Evolutionary conservation across 2,888 invertebrate genomes (phyloP), one percentile per base, ranked within the genome.

Genomic region (Aleiodes testaceus): DNA sequence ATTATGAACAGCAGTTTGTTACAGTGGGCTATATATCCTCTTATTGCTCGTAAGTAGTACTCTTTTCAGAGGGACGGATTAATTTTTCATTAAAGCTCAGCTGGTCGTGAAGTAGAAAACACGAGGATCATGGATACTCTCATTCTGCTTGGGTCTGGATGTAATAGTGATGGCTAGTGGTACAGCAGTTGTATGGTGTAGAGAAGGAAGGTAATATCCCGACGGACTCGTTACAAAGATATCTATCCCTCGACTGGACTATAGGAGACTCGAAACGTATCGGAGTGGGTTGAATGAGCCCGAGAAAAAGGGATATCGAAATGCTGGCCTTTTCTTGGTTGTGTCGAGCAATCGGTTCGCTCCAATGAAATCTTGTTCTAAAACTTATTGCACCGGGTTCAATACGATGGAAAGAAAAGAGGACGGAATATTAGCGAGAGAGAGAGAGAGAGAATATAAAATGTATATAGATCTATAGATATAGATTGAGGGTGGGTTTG

Each of bases 361-460:
- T 81, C 73, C 80, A 77, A 83, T 83, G 80, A 83, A 82, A 83
- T 79, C 80, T 80, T 78, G 77, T 79, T 80, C 77, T 78, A 68
- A 76, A 80, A 80, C 79, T 84, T 83, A 81, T 81, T 80, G 80
- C 79, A 74, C 67, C 72, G 76, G 82, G 75, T 80, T 75, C 73
- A 65, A 50, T 45, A 63, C 45, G 45, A 63, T 44, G 14, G 26
- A 45, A 45, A 45, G n/a, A 45, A 47, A 47, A 7, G 6, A 47
- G 11, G 47, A 47, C 36, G 36, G 59, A 59, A 59, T 59, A 59
- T 59, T 59, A 59, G 59, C 16, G 59, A 59, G 59, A 59, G 26
- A 59, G 18, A 59, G 36, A 26, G 36, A 59, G 59, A 59, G 36
- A 16, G 36, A 55, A 36, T 55, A 55, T 59, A 64, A 75, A 73